Evolutionary conservation across 2,113 vertebrate species (phyloP), one percentile per base, ranked within the genome.

Genomic region (Columbina picui): DNA sequence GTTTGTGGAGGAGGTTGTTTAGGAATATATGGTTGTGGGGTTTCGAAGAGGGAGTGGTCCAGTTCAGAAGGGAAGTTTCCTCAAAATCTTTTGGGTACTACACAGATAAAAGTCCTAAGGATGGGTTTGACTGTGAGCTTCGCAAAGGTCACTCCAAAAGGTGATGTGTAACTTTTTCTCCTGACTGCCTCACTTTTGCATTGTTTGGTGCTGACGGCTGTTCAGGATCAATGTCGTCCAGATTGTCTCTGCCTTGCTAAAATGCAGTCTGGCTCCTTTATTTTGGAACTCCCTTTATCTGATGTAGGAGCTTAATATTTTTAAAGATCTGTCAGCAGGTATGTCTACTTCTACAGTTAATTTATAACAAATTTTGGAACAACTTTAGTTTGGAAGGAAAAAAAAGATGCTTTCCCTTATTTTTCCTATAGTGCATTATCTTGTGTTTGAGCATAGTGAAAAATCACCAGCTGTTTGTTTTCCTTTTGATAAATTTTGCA

Each of bases 111-210:
- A 5, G 52, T 81, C 50, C 7, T 9, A 13, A 16, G n/a, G 36
- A 7, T 53, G 61, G 5, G 9, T 82, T 92, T 67, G 50, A 20
- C 41, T 41, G 45, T 19, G 83, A 45, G 12, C 6, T 69, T 70
- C 32, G 16, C 36, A 29, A 39, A 81, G 3, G 6, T n/a, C 56
- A 11, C 23, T 74, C 47, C 60, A 34, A 17, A 83, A 78, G 15
- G 12, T 32, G 32, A 9, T 36, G 32, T 60, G 5, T 65, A 56
- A 32, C 27, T n/a, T 30, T 63, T 27, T 16, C 56, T 91, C 52
- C 21, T 0, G 16, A 2, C 50, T 76, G 43, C 45, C 47, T 65
- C 25, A 0, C 65, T 75, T 75, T 36, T 0, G 4, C 27, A 23
- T 85, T 61, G 1, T 38, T 74, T 77, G 56, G 32, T 83, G 15